A percentile compares a stretch with the other conserved stretches of the same genome.
Evolutionary conservation across 2,888 invertebrate species (phyloP).

Genomic region (Calliphora vomitoria): DNA sequence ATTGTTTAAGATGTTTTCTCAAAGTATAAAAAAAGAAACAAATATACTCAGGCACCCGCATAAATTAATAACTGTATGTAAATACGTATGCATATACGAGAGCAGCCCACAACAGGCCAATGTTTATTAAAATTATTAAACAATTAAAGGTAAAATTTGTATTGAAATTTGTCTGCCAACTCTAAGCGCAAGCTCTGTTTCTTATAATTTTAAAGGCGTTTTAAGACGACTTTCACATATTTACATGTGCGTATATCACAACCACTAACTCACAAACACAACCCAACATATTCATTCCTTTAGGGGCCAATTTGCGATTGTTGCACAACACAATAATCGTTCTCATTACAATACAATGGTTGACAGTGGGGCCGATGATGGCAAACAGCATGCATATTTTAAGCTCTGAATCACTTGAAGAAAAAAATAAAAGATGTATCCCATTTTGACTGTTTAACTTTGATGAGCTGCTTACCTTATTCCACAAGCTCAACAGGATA

Average conservation of each 20-base stretch:
- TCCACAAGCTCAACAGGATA: too few species aligned
- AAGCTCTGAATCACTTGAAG: too few species aligned
- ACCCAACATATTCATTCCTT: neutral
- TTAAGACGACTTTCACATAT: neutral
- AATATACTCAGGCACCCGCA: neutral
- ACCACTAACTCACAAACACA: neutral
- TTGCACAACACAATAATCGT: neutral
- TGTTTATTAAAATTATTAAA: too few species aligned
- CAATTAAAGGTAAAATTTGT: too few species aligned
- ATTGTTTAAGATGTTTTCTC: neutral
- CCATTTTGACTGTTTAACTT: too few species aligned
- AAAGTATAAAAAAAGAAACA: neutral
- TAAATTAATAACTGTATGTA: neutral
- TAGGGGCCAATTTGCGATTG: constrained; percentile 15
- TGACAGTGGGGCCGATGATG: too few species aligned
- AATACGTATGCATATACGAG: neutral
- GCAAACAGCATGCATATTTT: too few species aligned
- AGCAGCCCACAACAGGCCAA: neutral
- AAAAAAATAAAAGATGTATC: too few species aligned
- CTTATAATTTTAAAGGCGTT: neutral
- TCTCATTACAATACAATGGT: neutral
- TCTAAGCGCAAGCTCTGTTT: too few species aligned
- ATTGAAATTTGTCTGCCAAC: too few species aligned
- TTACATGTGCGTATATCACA: neutral
- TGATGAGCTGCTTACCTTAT: too few species aligned